Conservation (phyloP, 2,888 invertebrate species). For the Rhopalosiphum nymphaeae region DNA sequence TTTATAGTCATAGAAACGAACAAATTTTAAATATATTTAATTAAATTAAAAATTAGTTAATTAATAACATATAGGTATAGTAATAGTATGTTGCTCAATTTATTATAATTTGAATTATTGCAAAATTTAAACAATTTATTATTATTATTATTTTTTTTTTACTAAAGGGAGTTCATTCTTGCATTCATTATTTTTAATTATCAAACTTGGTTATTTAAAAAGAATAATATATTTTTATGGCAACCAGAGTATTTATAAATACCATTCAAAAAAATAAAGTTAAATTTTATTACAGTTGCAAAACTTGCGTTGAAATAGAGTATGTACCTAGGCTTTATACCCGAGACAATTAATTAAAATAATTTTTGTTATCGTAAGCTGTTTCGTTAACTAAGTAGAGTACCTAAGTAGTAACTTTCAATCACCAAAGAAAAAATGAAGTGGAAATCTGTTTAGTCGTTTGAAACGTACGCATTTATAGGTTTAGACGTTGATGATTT, state of each 20-base stretch:
- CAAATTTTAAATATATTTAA: background rate
- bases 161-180: background rate
- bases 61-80: background rate
- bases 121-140: slow-evolving; percentile 10
- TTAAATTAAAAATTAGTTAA: background rate
- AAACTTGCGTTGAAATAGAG: background rate
- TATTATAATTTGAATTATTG: slow-evolving; percentile 8
- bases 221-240: slow-evolving; percentile 12
- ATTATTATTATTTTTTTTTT: background rate
- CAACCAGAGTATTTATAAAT: background rate
- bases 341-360: background rate
- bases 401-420: background rate
- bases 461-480: background rate
- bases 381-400: background rate
- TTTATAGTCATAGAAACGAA: background rate
- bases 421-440: background rate
- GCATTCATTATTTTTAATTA: slow-evolving; percentile 37
- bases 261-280: slow-evolving; percentile 31
- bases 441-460: background rate
- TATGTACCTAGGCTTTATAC: background rate
- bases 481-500: background rate
- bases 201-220: background rate
- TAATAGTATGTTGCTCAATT: background rate
- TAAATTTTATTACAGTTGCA: slow-evolving; percentile 15
- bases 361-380: background rate